Base-by-base conservation (phyloP, 2,797 vertebrate genomes). In the Anisognathus igniventris region DNA sequence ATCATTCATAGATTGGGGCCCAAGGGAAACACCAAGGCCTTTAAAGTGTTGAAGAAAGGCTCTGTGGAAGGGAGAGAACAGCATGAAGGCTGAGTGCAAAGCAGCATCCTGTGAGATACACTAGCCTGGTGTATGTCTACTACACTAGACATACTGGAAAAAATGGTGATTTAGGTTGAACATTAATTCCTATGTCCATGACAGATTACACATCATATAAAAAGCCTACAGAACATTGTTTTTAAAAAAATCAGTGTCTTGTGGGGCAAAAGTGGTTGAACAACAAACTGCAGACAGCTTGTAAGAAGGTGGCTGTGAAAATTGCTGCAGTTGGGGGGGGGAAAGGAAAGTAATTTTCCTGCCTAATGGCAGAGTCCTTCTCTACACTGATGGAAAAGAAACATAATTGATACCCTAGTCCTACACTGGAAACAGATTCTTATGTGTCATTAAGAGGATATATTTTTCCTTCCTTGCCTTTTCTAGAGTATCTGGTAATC, bases 361-460 rank as follows among this genome's bases (percentile, higher is more conserved):
- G 15, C 45, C 22, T 48, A 65, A 54, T 25, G 4, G 33, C 37
- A 65, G 22, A 10, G n/a, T 68, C 44, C 21, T 75, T 20, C 23
- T 68, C 33, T 28, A 54, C 4, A 14, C 7, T 50, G 27, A 78
- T 68, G 11, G 20, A 39, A 50, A 62, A 87, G 14, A 76, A 64
- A 17, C 28, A 28, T 39, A 57, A 24, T 31, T 45, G 18, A 42
- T n/a, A 79, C 0, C 0, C 1, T 24, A 65, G 8, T 31, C 44
- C 56, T 62, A 37, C 6, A 9, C 18, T 40, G 64, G n/a, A 87
- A 82, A 50, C 4, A 61, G n/a, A 42, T 22, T 62, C 17, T 45
- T 48, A 4, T 16, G 1, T 60, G 5, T 50, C 64, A 40, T 53
- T 14, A 75, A 48, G 24, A 85, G 1, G 4, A 57, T 45, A 31